Evolutionary conservation across 2,113 vertebrate species (phyloP), one percentile per base, ranked within the genome.

Genomic region (Hystrix cristata): DNA sequence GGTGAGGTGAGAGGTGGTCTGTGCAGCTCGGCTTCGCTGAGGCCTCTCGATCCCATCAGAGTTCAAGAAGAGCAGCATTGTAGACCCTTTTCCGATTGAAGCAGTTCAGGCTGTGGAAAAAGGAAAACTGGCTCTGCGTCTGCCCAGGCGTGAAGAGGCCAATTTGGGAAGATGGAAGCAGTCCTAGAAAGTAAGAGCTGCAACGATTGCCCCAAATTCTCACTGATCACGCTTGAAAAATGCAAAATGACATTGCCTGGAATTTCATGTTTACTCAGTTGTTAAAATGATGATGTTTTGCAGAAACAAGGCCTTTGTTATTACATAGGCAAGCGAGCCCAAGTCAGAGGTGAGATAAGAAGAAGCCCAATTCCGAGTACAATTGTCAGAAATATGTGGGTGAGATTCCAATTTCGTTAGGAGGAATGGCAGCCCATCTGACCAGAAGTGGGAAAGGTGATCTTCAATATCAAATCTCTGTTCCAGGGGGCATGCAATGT

Each of bases 341-440:
- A 62, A 83, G 43, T 43, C 14, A 86, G 53, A 76, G 27, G 29
- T 60, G 46, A 27, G 23, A 46, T 62, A 64, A 69, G 74, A 27
- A n/a, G 2, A 19, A 89, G 13, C 13, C 16, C 21, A 51, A n/a
- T 87, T 81, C 55, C 60, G 16, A 91, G 51, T 3, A 0, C 46
- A 89, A 19, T 87, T 79, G 79, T 90, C 38, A 93, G 80, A 81
- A 92, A 90, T n/a, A 18, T 46, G 38, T 87, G 59, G 53, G n/a
- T 53, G 31, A 51, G 69, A 87, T n/a, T 95, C 48, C 7, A 65
- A 10, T 60, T 64, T 80, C 87, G 55, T 62, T 48, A 74, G 57
- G 9, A 95, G 12, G 16, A 87, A 80, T 27, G 96, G 13, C 46
- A 91, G 18, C 84, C 57, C 53, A 53, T 89, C 34, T 34, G 55